Conservation (phyloP, 2,888 invertebrate species). For the Tachina lurida region DNA sequence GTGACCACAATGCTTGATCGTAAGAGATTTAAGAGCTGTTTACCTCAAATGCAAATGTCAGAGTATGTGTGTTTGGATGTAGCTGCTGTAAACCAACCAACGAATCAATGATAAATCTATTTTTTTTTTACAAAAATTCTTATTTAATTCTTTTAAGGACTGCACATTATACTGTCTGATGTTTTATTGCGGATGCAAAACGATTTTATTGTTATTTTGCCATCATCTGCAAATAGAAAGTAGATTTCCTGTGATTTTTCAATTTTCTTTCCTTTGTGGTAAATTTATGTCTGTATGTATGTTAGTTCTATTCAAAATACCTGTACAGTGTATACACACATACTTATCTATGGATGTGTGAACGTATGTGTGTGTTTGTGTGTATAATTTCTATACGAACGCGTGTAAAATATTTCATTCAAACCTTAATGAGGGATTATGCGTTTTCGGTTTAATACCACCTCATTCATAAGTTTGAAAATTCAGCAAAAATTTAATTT, state of each 20-base stretch:
- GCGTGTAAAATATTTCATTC: background rate
- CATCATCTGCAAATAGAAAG: constrained; percentile 32
- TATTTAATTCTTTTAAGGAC: background rate
- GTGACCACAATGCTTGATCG: too few species aligned
- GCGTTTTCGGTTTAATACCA: constrained; percentile 36
- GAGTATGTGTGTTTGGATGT: too few species aligned
- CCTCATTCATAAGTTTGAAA: background rate
- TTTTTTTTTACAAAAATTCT: too few species aligned
- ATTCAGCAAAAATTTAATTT: constrained; percentile 38
- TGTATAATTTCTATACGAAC: background rate
- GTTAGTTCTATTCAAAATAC: background rate
- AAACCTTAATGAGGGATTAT: constrained; percentile 18
- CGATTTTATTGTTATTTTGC: constrained; percentile 23
- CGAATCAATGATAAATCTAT: too few species aligned
- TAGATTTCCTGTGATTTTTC: constrained; percentile 48
- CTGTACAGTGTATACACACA: background rate
- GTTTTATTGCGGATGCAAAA: background rate
- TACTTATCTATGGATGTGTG: background rate
- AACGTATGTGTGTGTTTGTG: background rate
- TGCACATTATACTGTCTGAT: background rate
- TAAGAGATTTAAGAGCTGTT: too few species aligned
- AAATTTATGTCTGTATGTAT: background rate
- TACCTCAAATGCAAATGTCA: too few species aligned
- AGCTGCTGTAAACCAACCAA: too few species aligned
- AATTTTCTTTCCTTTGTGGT: background rate